These are phyloP conservation scores for Aricia artaxerxes DNA, from an alignment of 2,888 invertebrate genomes.

Conservation along the genomic window DNA sequence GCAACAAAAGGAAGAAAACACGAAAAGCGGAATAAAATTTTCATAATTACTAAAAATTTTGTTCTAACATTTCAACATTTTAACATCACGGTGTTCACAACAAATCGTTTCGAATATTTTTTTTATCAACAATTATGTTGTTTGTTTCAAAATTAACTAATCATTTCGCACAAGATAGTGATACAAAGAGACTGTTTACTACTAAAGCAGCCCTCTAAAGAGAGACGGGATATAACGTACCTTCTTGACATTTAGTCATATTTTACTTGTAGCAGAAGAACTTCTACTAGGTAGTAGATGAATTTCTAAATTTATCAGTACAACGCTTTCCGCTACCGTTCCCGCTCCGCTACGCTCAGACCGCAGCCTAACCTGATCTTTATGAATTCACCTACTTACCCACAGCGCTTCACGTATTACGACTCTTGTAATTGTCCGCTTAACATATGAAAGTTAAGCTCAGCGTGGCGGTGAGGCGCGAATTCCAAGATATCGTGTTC, in stretches of 20 bases:
- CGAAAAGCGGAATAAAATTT: not conserved
- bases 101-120: not conserved
- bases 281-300: too few relatives aligned
- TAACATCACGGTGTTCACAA: not conserved
- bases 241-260: not conserved
- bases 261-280: not conserved
- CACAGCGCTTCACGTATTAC: conserved; percentile 37
- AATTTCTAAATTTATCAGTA: not conserved
- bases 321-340: not conserved
- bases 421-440: conserved; percentile 27
- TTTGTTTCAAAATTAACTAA: too few relatives aligned
- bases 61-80: not conserved
- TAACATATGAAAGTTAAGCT: conserved; percentile 30
- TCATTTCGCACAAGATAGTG: not conserved
- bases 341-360: not conserved
- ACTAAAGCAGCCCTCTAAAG: not conserved
- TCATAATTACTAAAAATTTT: not conserved
- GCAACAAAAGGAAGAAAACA: not conserved
- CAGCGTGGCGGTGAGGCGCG: not conserved
- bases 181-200: not conserved
- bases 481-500: not conserved
- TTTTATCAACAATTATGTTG: not conserved
- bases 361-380: conserved; percentile 34
- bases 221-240: not conserved
- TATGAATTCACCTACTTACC: conserved; percentile 52